Evolutionary conservation across 2,797 vertebrate genomes (phyloP).

Genomic region (Lerista edwardsae): DNA sequence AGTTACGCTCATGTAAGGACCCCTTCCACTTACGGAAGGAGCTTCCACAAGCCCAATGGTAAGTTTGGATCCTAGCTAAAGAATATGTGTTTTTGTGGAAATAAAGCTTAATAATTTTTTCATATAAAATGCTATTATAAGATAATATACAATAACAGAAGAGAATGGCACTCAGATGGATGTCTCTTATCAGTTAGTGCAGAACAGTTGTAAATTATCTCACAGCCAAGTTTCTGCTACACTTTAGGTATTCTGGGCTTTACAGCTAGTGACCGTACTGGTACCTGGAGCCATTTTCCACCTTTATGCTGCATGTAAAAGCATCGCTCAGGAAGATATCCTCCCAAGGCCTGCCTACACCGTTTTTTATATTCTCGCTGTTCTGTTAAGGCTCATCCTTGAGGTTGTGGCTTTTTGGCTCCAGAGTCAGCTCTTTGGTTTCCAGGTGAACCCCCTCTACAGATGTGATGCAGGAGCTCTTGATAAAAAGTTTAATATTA

Average conservation of each 20-base stretch:
- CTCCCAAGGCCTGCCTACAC: constrained; percentile 84
- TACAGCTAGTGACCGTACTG: constrained; percentile 87
- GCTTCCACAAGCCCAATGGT: too few species aligned
- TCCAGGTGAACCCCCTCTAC: constrained; percentile 85
- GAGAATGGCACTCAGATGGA: not conserved
- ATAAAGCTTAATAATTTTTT: constrained; percentile 20
- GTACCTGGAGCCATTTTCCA: constrained; percentile 88
- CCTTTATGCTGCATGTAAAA: constrained; percentile 87
- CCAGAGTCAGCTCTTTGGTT: constrained; percentile 89
- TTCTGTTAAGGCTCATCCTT: constrained; percentile 86
- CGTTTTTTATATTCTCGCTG: constrained; percentile 86
- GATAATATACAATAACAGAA: constrained; percentile 3
- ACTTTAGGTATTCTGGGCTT: constrained; percentile 86
- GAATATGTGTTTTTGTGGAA: not conserved
- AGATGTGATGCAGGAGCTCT: constrained; percentile 82
- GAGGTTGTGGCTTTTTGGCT: constrained; percentile 90
- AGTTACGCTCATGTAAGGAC: not conserved
- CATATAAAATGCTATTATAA: not conserved
- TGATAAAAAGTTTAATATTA: constrained; percentile 82
- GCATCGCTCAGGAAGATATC: constrained; percentile 88
- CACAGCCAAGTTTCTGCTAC: constrained; percentile 54
- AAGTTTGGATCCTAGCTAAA: not conserved
- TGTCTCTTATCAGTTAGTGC: not conserved
- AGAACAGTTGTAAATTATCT: constrained; percentile 22
- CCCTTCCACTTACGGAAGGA: too few species aligned